Percentiles rank a stretch among this genome's conserved stretches.
Evolutionary conservation across 2,888 invertebrate species (phyloP).

Genomic region (Dione vanillae): DNA sequence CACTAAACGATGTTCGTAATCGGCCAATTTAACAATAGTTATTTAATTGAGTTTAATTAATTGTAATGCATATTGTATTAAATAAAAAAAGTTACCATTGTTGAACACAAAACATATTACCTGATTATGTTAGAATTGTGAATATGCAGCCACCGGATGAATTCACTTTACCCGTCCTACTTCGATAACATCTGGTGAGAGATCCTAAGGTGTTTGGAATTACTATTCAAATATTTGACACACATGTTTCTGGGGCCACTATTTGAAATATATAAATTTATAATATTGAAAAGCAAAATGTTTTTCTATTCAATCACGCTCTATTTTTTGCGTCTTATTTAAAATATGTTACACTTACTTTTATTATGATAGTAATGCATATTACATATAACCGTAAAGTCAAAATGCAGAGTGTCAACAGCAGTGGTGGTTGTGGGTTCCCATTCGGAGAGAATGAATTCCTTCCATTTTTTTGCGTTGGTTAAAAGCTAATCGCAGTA

Average conservation of each 20-base stretch:
- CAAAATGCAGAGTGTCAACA: too few relatives aligned
- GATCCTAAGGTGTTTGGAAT: constrained; percentile 70
- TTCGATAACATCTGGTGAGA: constrained; percentile 74
- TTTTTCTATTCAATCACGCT: not conserved
- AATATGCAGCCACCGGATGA: constrained; percentile 57
- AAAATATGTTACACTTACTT: not conserved
- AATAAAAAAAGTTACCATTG: not conserved
- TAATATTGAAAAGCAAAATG: not conserved
- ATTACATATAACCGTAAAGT: too few relatives aligned
- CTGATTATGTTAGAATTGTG: constrained; percentile 40
- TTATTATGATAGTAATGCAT: too few relatives aligned
- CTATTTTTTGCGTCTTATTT: not conserved
- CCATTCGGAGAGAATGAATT: too few relatives aligned
- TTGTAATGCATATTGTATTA: not conserved
- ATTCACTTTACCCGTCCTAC: constrained; percentile 60
- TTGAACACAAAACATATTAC: constrained; percentile 20
- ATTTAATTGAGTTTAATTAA: not conserved
- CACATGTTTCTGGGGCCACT: constrained; percentile 32
- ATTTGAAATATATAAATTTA: constrained; percentile 2
- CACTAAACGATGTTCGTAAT: not conserved
- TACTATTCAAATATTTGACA: constrained; percentile 48
- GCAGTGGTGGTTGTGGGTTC: too few relatives aligned
- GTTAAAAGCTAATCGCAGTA: too few relatives aligned
- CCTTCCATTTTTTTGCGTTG: too few relatives aligned
- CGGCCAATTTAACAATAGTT: not conserved